These are phyloP conservation scores for Sebastes itinus DNA, from an alignment of 2,797 vertebrate genomes.

Conservation along the genomic window DNA sequence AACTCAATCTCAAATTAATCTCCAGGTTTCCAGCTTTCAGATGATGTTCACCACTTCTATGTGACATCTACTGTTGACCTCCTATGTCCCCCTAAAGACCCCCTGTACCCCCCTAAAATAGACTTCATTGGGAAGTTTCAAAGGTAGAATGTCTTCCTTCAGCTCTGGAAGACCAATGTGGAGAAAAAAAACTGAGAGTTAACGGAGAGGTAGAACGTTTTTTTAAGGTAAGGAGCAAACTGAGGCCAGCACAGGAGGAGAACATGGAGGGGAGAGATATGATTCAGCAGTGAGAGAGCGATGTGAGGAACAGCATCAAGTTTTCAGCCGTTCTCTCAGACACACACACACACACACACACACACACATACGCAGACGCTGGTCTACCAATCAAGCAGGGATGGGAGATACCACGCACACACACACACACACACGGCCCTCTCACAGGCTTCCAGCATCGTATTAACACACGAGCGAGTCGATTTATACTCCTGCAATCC, in stretches of 20 bases:
- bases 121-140: not conserved
- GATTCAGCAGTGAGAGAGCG: slow-evolving; percentile 41
- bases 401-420: slow-evolving; percentile 31
- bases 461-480: slow-evolving; percentile 45
- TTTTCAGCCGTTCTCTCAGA: not conserved
- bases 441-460: slow-evolving; percentile 28
- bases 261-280: slow-evolving; percentile 50
- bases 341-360: slow-evolving; percentile 2
- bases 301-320: slow-evolving; percentile 23
- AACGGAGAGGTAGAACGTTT: slow-evolving; percentile 17
- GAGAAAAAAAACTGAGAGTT: not conserved
- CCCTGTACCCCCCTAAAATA: no score
- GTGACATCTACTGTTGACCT: no score
- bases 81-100: no score
- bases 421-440: slow-evolving; percentile 33
- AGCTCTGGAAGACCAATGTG: not conserved
- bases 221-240: slow-evolving; percentile 35
- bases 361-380: not conserved
- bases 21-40: no score
- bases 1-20: no score
- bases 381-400: slow-evolving; percentile 23
- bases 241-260: slow-evolving; percentile 24
- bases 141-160: not conserved
- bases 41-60: no score
- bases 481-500: slow-evolving; percentile 18